Evolutionary conservation across 2,888 invertebrate species (phyloP), one percentile per base, ranked within the genome.

Genomic region (Torymus texanus): DNA sequence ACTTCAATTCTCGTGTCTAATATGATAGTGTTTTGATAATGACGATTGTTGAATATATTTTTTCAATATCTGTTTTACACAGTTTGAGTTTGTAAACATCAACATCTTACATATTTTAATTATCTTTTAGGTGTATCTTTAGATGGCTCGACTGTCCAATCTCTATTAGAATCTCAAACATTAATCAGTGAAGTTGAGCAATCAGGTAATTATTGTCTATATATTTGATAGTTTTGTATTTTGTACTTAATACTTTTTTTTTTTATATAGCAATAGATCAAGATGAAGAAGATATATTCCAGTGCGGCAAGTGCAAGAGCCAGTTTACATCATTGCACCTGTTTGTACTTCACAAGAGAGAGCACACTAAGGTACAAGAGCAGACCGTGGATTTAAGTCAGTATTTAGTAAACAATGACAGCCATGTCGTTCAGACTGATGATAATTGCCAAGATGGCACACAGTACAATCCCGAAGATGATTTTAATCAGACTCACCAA

Each of bases 241-340:
- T 58, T 18, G 13, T 55, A 12, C 55, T 73, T 50, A 41, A 68
- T 62, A 56, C 21, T 71, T 41, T 16, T 73, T 71, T 72, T 79
- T 53, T 67, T 29, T 75, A 50, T 70, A n/a, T 66, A 89, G 89
- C 86, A 2, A 87, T 89, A 18, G 88, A 89, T 83, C 88, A 90
- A 80, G 93, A 93, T 83, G 93, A 94, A 78, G 93, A 94, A 84
- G 94, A 94, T 89, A 90, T 94, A 78, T 94, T 94, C 88, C 93
- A 94, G 83, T 94, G 95, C 89, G 94, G 94, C 50, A 91, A 92
- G 86, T 95, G 94, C 87, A 94, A 94, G 88, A 92, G 92, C 81
- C 93, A 93, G 84, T 94, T 93, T 85, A 92, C 92, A 63, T 92
- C 92, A 0, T 88, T 94, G 81, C 88, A 92, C 76, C 85, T 91